Conservation (phyloP, 2,113 vertebrate genomes). For the chimpanzee (Pan troglodytes) region NHGRI_mPanTro3-v2.1_pri NC_072413.2:41071501-41072000, state of each 20-base stretch:
- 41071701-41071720: not conserved
- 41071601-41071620: not conserved
- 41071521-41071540: no score
- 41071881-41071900: not conserved
- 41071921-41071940: no score
- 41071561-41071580: not conserved
- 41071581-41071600: not conserved
- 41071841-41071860: not conserved
- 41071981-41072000: not conserved
- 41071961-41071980: not conserved
- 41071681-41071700: not conserved
- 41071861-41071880: not conserved
- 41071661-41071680: not conserved
- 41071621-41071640: not conserved
- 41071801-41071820: no score
- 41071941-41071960: not conserved
- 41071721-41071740: not conserved
- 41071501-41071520: not conserved
- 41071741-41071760: not conserved
- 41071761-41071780: not conserved
- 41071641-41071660: no score
- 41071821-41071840: not conserved
- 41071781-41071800: not conserved
- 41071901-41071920: not conserved
- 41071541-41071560: not conserved